Percentiles rank a stretch among this genome's conserved stretches.
Conservation (phyloP, 2,888 invertebrate species). For the Agrypnus murinus region DNA sequence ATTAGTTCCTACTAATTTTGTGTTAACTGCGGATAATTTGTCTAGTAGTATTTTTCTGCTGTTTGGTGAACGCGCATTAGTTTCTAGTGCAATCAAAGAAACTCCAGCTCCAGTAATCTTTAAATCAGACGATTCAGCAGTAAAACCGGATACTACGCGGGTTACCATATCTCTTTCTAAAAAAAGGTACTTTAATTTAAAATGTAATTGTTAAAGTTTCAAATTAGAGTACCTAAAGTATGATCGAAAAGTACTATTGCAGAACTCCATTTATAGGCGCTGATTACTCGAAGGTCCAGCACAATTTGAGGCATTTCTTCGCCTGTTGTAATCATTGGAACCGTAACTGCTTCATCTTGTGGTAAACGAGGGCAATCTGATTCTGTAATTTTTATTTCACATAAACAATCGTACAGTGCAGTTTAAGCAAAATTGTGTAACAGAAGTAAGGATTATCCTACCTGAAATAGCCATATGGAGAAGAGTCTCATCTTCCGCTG, state of each 20-base stretch:
- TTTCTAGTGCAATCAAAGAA: slow-evolving; percentile 64
- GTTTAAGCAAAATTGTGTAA: neutral
- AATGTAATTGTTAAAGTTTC: slow-evolving; percentile 12
- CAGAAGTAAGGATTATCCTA: slow-evolving; percentile 56
- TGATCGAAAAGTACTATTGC: slow-evolving; percentile 83
- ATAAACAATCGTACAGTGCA: too few species aligned
- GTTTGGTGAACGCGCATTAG: slow-evolving; percentile 57
- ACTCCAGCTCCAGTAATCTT: slow-evolving; percentile 61
- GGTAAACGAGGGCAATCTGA: slow-evolving; percentile 87
- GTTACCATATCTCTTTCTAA: slow-evolving; percentile 79
- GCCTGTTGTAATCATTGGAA: slow-evolving; percentile 80
- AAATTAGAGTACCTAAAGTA: slow-evolving; percentile 80
- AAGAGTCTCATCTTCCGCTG: slow-evolving; percentile 78
- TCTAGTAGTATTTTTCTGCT: slow-evolving; percentile 62
- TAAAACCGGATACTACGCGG: slow-evolving; percentile 77
- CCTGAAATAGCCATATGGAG: slow-evolving; percentile 83
- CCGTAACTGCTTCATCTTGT: slow-evolving; percentile 78
- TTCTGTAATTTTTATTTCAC: slow-evolving; percentile 70
- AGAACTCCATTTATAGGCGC: slow-evolving; percentile 82
- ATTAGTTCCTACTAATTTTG: slow-evolving; percentile 66
- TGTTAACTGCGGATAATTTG: slow-evolving; percentile 64
- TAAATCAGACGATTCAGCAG: slow-evolving; percentile 63
- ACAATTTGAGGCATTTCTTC: slow-evolving; percentile 86
- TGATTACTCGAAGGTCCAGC: slow-evolving; percentile 81
- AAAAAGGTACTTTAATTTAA: slow-evolving; percentile 50